Evolutionary conservation across 2,888 invertebrate genomes (phyloP), one percentile per base, ranked within the genome.

Genomic region (Eupithecia dodoneata): DNA sequence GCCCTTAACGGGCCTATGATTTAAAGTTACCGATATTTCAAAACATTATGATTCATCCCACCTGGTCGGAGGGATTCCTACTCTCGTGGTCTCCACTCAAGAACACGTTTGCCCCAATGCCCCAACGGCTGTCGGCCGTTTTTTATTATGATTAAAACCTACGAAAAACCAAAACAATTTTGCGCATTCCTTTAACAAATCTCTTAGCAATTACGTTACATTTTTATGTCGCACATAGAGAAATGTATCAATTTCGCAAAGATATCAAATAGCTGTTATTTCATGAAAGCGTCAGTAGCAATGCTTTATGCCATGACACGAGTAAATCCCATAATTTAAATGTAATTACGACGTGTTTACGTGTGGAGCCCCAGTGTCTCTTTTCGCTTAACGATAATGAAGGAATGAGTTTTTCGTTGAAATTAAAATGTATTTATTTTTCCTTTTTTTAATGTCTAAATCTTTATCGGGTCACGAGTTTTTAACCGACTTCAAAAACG

Each of bases 261-360:
- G 13, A 42, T 66, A 42, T 66, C 42, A 42, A 2, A 15, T 15
- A 42, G 66, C 42, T 66, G 52, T 47, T 45, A n/a, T 63, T 74
- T 10, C 49, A 66, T 73, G 66, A 78, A 75, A 73, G 76, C 59
- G 75, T 66, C 75, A 52, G 18, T 52, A 15, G 30, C 73, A 72
- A 72, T 78, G 67, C 70, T 44, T 78, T 71, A 73, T 44, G 13
- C 18, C 71, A 59, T 75, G 74, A 78, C 80, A 80, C 77, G 79
- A 78, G 78, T 59, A 74, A 78, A 78, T 80, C 79, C 78, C 79
- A 80, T 80, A 80, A 81, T 79, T 81, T 78, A 72, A 49, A 70
- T 78, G 77, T 80, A 77, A 82, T 81, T 81, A 74, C 75, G 74
- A 72, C 72, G 72, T 71, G 52, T n/a, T 79, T 71, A 80, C 81